Conservation (phyloP, 2,888 invertebrate species). For the Acanthosepion lycidas region DNA sequence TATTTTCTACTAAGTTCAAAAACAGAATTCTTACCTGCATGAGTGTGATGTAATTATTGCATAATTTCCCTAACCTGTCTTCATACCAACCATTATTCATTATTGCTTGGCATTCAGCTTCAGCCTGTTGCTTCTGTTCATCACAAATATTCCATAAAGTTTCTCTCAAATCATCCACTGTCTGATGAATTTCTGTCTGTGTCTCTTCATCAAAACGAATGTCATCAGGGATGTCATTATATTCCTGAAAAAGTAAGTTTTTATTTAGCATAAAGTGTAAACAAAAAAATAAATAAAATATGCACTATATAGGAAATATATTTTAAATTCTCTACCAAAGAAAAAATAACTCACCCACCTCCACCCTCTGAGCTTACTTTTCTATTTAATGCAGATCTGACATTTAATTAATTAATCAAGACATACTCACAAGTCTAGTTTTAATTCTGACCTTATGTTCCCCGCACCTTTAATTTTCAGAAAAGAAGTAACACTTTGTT, state of each 20-base stretch:
- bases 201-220: constrained; percentile 74
- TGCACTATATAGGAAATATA: no score
- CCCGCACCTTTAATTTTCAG: no score
- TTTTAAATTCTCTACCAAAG: no score
- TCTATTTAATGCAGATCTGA: no score
- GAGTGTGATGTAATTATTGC: constrained; percentile 73
- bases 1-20: not conserved
- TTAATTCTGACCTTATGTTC: no score
- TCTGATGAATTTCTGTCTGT: constrained; percentile 72
- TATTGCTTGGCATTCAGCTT: constrained; percentile 68
- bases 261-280: not conserved
- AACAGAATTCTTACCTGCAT: constrained; percentile 66
- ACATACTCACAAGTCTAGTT: no score
- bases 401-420: no score
- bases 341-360: no score
- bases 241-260: constrained; percentile 63
- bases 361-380: no score
- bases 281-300: no score
- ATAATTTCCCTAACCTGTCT: constrained; percentile 72
- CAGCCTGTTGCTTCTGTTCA: constrained; percentile 73
- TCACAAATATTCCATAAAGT: constrained; percentile 74
- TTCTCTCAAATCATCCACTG: constrained; percentile 74
- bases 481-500: no score
- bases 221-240: constrained; percentile 73
- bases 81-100: constrained; percentile 74